Conservation (phyloP, 2,797 vertebrate genomes). For the Propithecus perrieri region DNA sequence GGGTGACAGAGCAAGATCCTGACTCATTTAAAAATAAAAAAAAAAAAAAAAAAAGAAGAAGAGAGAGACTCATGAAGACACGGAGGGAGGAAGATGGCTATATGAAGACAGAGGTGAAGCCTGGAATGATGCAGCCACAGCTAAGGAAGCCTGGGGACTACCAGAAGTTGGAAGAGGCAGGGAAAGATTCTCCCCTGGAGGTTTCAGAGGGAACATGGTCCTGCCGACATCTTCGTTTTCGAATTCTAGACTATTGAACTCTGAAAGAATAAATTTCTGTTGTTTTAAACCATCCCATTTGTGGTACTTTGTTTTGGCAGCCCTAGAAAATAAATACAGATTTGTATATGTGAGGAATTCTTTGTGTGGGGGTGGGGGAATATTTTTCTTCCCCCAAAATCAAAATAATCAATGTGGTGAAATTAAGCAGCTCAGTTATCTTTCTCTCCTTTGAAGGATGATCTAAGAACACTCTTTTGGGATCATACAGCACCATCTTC, state of each 20-base stretch:
- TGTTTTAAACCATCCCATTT: background rate
- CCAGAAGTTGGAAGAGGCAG: no score
- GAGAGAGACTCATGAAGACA: background rate
- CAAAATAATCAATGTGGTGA: background rate
- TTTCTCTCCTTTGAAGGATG: background rate
- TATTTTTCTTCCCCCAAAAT: background rate
- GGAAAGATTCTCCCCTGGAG: fast-evolving
- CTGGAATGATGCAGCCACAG: fast-evolving
- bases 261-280: background rate
- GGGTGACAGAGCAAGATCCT: background rate
- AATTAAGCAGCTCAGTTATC: background rate
- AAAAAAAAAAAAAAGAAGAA: no score
- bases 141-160: fast-evolving
- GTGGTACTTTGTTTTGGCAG: background rate
- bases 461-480: background rate
- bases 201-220: no score
- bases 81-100: fast-evolving
- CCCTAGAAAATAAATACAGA: background rate
- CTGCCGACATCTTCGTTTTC: background rate
- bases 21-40: background rate
- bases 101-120: background rate
- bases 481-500: conserved; percentile 22
- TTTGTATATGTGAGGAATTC: background rate
- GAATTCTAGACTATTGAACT: background rate
- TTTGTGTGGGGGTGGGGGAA: background rate